phyloP scores from a whole-genome alignment of 2,888 invertebrate species.

The Cyclophora punctaria region DNA sequence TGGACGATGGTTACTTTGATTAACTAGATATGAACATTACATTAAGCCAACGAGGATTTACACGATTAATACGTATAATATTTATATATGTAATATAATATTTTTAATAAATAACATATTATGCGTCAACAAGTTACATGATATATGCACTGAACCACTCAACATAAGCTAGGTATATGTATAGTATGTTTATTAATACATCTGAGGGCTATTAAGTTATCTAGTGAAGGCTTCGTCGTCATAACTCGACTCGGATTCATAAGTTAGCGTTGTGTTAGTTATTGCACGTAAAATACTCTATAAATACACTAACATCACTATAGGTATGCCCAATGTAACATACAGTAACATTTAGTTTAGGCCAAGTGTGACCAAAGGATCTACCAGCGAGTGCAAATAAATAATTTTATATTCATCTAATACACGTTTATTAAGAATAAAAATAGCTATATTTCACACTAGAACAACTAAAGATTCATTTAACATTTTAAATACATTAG shows the following conservation, averaged over 20 bases:
- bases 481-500: conserved; percentile 63
- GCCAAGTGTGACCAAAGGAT: conserved; percentile 20
- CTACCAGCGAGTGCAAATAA: conserved; percentile 48
- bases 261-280: conserved; percentile 48
- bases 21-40: conserved; percentile 32
- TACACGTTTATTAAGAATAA: conserved; percentile 33
- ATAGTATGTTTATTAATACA: conserved; percentile 40
- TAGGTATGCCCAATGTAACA: conserved; percentile 13
- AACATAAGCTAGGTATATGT: conserved; percentile 7
- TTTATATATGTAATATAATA: no score
- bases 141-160: conserved; percentile 35
- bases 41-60: conserved; percentile 58
- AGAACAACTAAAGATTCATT: conserved; percentile 69
- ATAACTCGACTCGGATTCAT: conserved; percentile 42
- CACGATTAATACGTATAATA: conserved; percentile 17
- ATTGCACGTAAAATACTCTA: conserved; percentile 54
- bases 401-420: conserved; percentile 59
- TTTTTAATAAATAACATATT: no score
- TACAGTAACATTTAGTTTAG: conserved; percentile 26
- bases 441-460: conserved; percentile 63
- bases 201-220: conserved; percentile 36
- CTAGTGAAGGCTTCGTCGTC: conserved; percentile 52
- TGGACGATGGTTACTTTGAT: conserved; percentile 4
- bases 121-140: conserved; percentile 60
- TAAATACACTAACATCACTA: conserved; percentile 31